Evolutionary conservation across 2,113 vertebrate species (phyloP), one percentile per base, ranked within the genome.

Genomic region (Sturnus vulgaris): DNA sequence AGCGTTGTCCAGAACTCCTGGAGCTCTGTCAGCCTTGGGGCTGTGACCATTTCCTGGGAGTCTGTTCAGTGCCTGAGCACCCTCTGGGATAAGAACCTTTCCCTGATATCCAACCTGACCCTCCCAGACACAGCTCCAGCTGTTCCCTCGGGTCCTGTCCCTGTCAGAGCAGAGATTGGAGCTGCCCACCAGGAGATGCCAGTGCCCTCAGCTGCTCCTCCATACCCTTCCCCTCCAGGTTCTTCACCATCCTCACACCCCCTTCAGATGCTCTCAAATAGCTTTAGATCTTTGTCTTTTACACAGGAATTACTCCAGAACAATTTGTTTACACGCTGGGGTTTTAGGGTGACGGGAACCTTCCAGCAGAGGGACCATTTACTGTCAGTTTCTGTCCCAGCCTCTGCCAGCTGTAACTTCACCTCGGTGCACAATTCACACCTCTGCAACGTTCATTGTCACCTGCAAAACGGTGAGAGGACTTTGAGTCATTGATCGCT

Each of bases 1-100:
- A 35, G 21, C 2, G 0, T 4, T 40, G 24, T 49, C 31, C 75
- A 22, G 22, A 10, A 0, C 24, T 35, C 6, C 15, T 3, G 10
- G 68, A 44, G 44, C 68, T 65, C 42, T 28, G 50, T 4, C 31
- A 42, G 23, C 73, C 49, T 4, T 9, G 30, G 42, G 52, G 42
- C 30, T 1, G 15, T 40, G 50, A 0, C 23, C 70, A 49, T 57
- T 30, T n/a, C 50, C 59, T 33, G 47, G 33, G 33, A 56, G 35
- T 5, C 4, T 56, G 23, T 19, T n/a, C 42, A 9, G 50, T 75
- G 60, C 50, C 70, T 10, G 11, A n/a, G 9, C 56, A 24, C 5
- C 70, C 40, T 56, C 30, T 40, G 50, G 70, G 70, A 0, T 24
- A 16, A 57, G 19, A 40, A 25, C 4, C 30, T 65, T 30, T 11